These are phyloP conservation scores for Anser cygnoides DNA, from an alignment of 2,113 vertebrate genomes.

Conservation along the genomic window DNA sequence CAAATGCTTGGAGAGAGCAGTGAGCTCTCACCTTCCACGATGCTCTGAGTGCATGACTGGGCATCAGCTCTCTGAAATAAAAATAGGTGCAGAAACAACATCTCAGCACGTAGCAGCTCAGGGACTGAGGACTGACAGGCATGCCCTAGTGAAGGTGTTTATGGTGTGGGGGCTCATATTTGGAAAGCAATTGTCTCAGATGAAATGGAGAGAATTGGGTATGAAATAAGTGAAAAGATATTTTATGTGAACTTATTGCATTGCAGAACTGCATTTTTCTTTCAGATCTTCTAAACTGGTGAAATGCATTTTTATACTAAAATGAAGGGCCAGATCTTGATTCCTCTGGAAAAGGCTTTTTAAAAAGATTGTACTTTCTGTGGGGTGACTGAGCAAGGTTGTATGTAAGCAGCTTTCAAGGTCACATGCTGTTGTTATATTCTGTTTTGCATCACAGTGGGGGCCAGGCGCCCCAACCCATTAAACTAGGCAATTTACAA, in stretches of 20 bases:
- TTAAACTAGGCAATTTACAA: background rate
- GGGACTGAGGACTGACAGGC: background rate
- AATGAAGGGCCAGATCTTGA: background rate
- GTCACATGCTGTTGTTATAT: background rate
- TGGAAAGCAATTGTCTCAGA: background rate
- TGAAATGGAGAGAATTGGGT: background rate
- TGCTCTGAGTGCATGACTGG: background rate
- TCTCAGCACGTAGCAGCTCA: background rate
- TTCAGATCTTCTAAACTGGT: background rate
- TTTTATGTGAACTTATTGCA: background rate
- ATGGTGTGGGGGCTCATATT: background rate
- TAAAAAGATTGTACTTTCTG: background rate
- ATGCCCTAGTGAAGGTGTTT: background rate
- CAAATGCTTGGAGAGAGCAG: slow-evolving; percentile 45
- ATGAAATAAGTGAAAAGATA: background rate
- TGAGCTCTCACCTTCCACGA: background rate
- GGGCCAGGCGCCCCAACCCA: background rate
- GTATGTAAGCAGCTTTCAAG: background rate
- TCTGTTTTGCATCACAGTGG: background rate
- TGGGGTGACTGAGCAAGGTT: background rate
- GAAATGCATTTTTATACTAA: background rate
- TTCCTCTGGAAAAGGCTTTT: background rate
- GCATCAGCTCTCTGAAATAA: slow-evolving; percentile 12
- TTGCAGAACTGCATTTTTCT: background rate
- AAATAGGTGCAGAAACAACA: slow-evolving; percentile 25